Conservation (phyloP, 1,140 invertebrate species). For the Tetragonula clypearis region DNA sequence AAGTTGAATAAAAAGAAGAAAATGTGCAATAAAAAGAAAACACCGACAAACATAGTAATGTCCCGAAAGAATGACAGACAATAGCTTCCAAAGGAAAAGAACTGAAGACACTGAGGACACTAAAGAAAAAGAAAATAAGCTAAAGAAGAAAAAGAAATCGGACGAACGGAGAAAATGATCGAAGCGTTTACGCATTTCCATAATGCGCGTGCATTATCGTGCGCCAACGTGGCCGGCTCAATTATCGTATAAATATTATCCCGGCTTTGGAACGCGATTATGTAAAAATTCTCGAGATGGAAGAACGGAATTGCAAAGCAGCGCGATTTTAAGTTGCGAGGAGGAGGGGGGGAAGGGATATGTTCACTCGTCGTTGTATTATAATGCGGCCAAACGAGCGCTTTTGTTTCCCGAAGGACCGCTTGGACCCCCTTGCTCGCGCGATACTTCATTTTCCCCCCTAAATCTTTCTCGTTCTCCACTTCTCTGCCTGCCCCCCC, state of each 20-base stretch:
- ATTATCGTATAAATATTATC: constrained; percentile 64
- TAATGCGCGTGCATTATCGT: constrained; percentile 64
- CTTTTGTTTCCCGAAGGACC: constrained; percentile 80
- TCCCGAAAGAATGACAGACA: background rate
- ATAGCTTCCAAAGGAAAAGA: background rate
- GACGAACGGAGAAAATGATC: background rate
- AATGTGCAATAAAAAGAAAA: too few relatives aligned
- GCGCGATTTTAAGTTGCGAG: constrained; percentile 49
- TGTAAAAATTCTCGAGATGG: constrained; percentile 62
- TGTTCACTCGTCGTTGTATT: constrained; percentile 65
- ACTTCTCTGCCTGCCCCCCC: background rate
- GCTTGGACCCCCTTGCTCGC: constrained; percentile 57
- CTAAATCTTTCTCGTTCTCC: background rate
- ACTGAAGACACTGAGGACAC: background rate
- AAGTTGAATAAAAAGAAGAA: too few relatives aligned
- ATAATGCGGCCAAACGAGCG: constrained; percentile 67
- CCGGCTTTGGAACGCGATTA: constrained; percentile 67
- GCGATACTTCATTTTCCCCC: constrained; percentile 8
- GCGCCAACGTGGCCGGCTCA: constrained; percentile 30
- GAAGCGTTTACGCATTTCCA: constrained; percentile 47
- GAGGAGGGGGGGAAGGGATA: constrained; percentile 9
- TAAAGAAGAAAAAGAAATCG: background rate
- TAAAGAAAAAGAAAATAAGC: background rate
- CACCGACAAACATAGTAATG: background rate
- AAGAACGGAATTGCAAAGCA: constrained; percentile 67